A percentile compares a stretch with the other conserved stretches of the same genome.
Conservation (phyloP, 2,797 vertebrate genomes). For the Pseudotriccus pelzelni region DNA sequence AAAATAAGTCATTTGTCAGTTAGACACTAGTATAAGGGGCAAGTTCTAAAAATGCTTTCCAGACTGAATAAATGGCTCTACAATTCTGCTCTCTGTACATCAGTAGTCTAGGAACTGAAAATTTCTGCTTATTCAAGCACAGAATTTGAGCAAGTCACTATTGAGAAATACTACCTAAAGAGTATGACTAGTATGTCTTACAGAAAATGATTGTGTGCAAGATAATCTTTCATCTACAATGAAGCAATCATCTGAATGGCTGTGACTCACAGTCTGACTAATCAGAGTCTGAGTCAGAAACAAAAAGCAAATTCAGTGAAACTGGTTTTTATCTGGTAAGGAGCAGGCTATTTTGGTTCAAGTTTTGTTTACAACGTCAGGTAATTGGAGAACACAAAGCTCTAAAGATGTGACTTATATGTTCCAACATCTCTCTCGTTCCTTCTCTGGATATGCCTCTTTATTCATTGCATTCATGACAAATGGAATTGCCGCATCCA, state of each 20-base stretch:
- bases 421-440: background rate
- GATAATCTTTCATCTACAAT: no score
- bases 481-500: background rate
- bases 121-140: background rate
- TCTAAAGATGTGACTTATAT: background rate
- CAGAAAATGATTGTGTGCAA: background rate
- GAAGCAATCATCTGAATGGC: background rate
- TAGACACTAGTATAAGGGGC: background rate
- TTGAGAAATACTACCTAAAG: background rate
- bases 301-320: background rate
- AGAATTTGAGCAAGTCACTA: background rate
- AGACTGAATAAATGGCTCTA: background rate
- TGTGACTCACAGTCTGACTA: conserved; percentile 34
- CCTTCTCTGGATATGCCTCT: background rate
- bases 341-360: background rate
- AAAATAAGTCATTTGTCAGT: background rate
- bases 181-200: background rate
- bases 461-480: background rate
- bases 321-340: background rate
- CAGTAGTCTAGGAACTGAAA: background rate
- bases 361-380: background rate
- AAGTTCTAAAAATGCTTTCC: background rate
- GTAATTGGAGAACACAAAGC: background rate
- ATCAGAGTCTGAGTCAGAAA: background rate
- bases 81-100: background rate